Evolutionary conservation across 2,113 vertebrate species (phyloP), one percentile per base, ranked within the genome.

Genomic region (Trachemys scripta): DNA sequence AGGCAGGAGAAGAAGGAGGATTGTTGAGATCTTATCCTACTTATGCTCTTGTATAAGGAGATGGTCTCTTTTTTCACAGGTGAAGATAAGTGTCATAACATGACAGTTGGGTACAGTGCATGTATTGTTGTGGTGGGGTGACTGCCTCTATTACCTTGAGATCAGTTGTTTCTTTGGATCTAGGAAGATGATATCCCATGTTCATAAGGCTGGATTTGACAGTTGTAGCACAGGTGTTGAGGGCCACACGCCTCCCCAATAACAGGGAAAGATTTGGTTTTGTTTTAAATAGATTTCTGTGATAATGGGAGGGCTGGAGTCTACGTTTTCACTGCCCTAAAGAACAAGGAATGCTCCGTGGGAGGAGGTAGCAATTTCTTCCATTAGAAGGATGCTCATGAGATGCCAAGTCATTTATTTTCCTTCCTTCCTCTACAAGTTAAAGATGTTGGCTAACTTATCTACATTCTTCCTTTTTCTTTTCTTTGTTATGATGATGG

Each of bases 401-500:
- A 56, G 35, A 27, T 88, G 75, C n/a, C 8, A 27, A 17, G 75
- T 1, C 10, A 50, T 81, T 81, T n/a, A 31, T 65, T 90, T 84
- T 79, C 10, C 51, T 53, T 82, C 62, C 56, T 62, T 42, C 38
- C 51, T 90, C 85, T 38, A 50, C 10, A 10, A 42, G 35, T 47
- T 79, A 6, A 72, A 72, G 5, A 4, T 6, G 22, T 31, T 7
- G 0, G 47, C 65, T 24, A 31, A 38, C 20, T 49, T 56, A 5
- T 47, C 76, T 65, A 17, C 24, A 11, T 57, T 57, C 5, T 29
- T 27, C 38, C 8, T 9, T 27, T 50, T 54, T 69, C 35, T 54
- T 50, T 25, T 13, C 65, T 72, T 29, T 0, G 1, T n/a, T 76
- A 49, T 22, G 1, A 2, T 6, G 25, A 50, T 42, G 57, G 6